Percentiles rank a stretch among this genome's conserved stretches.
Evolutionary conservation across 1,140 invertebrate species (phyloP).

Genomic region (Andricus grossulariae): DNA sequence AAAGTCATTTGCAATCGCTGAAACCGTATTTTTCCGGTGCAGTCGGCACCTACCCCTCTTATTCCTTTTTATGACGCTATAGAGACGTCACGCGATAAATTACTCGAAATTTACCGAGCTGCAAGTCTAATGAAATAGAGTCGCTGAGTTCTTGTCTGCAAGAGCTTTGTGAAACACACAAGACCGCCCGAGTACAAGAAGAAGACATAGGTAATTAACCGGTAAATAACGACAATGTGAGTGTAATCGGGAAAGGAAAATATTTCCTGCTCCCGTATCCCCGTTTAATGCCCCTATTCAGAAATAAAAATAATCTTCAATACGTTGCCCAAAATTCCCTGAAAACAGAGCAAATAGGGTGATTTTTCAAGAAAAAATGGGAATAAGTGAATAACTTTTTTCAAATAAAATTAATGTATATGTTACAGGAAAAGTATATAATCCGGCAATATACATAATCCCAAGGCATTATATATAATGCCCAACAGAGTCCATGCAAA

Average conservation of each 20-base stretch:
- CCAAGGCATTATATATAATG: too few species aligned
- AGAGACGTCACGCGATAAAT: slow-evolving; percentile 54
- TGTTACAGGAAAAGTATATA: too few species aligned
- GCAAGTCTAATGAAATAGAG: slow-evolving; percentile 43
- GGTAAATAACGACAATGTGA: slow-evolving; percentile 22
- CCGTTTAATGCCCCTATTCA: background rate
- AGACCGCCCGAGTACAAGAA: slow-evolving; percentile 26
- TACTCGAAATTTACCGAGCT: slow-evolving; percentile 47
- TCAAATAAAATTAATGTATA: too few species aligned
- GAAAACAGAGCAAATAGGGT: too few species aligned
- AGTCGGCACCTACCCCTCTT: slow-evolving; percentile 44
- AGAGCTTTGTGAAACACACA: slow-evolving; percentile 18
- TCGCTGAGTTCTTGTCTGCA: slow-evolving; percentile 39
- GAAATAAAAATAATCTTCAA: background rate
- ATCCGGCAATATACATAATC: too few species aligned
- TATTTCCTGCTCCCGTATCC: slow-evolving; percentile 1
- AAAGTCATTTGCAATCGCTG: slow-evolving; percentile 44
- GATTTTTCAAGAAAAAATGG: too few species aligned
- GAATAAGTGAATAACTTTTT: too few species aligned
- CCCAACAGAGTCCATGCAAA: too few species aligned
- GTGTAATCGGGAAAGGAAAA: slow-evolving; percentile 5
- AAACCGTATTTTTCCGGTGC: slow-evolving; percentile 51
- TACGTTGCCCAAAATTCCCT: too few species aligned
- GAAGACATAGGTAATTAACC: slow-evolving; percentile 31
- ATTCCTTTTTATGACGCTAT: slow-evolving; percentile 35